Conservation (phyloP, 2,888 invertebrate genomes). For the Nemapogon koenigi region DNA sequence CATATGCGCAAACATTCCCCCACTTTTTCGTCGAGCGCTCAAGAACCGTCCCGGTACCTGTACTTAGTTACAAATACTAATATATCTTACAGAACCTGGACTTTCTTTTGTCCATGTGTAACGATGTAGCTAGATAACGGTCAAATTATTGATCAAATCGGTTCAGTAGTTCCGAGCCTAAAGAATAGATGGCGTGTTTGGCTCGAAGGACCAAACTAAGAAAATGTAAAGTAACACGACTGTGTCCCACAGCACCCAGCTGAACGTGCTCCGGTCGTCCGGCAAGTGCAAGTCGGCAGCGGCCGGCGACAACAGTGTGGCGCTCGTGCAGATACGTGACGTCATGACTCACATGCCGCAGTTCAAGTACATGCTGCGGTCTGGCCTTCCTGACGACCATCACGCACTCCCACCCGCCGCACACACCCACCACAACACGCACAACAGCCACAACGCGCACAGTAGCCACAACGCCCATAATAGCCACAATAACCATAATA, state of each 20-base stretch:
- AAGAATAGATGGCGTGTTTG: no score
- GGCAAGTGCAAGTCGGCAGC: constrained; percentile 74
- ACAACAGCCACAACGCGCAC: constrained; percentile 19
- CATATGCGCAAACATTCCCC: no score
- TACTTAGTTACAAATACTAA: no score
- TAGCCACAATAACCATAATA: constrained; percentile 4
- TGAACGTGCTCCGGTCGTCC: constrained; percentile 76
- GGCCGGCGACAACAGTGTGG: constrained; percentile 73
- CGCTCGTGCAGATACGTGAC: constrained; percentile 82
- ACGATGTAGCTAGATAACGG: no score
- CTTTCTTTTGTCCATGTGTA: no score
- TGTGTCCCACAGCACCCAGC: constrained; percentile 78
- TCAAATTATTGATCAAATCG: no score
- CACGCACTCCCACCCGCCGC: constrained; percentile 17
- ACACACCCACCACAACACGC: constrained; percentile 16
- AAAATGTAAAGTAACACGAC: no score
- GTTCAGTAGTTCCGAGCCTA: no score
- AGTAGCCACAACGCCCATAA: constrained; percentile 19
- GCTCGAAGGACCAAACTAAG: no score
- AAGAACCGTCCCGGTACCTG: no score
- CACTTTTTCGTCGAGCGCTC: no score
- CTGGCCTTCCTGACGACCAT: constrained; percentile 37
- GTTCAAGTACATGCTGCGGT: constrained; percentile 82
- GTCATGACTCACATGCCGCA: constrained; percentile 87
- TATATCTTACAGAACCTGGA: no score